Evolutionary conservation across 30 jellyfish, hydroid and myxozoan genomes (phyloP), one percentile per base, ranked within the genome.

Genomic region (Cassiopea andromeda): DNA sequence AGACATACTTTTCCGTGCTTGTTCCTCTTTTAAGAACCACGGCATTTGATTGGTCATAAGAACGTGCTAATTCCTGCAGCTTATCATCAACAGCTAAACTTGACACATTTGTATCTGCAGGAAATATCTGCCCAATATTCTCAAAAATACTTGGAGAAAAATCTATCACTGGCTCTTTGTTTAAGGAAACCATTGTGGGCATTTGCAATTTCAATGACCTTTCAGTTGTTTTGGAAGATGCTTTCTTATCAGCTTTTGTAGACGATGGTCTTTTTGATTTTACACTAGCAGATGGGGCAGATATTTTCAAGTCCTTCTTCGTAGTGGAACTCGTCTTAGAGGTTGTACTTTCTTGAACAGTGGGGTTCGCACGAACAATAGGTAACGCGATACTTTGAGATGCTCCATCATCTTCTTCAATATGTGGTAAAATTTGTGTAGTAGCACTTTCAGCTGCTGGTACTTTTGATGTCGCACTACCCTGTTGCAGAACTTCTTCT

Each of bases 141-240:
- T 87, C 94, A 81, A 87, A 87, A 9, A 87, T 46, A 64, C 94
- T 87, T 38, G 94, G 94, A 61, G 94, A 77, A 50, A 87, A 87
- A 73, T 87, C 94, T 0, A 60, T 13, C 66, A 7, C 50, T 18
- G 93, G 87, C 12, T 85, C 93, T 85, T 47, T 74, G 2, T 18
- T 16, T 45, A 85, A n/a, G 16, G 93, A 44, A 54, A 85, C 93
- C 93, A 85, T 85, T 1, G 90, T 87, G 15, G 94, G 94, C 85
- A 87, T 43, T 77, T 48, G 44, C 61, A 87, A 57, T 19, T 87
- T 70, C 57, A 87, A 59, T 17, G 90, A 77, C 27, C 50, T 67
- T 16, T 80, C 73, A 12, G 44, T 77, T 47, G 93, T 3, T 1
- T 27, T 58, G 7, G 83, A 17, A 50, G 93, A 44, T 44, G 46